Conservation (phyloP, 2,888 invertebrate species). For the Oscheius myriophilus region DNA sequence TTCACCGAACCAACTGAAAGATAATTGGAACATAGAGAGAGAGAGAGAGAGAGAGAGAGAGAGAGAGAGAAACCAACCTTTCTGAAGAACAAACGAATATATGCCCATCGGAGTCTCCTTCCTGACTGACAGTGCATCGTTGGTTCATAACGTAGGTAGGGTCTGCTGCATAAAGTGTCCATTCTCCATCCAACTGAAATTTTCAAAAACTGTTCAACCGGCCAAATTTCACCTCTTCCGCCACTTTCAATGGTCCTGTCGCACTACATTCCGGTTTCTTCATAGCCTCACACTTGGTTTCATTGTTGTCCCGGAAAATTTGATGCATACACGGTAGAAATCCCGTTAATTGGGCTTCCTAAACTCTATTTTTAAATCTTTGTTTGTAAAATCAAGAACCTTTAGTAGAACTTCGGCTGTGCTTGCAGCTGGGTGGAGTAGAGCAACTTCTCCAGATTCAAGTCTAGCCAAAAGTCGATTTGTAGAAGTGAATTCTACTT, state of each 20-base stretch:
- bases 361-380: background rate
- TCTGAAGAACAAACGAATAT: constrained; percentile 41
- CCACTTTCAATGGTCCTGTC: constrained; percentile 27
- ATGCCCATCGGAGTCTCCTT: constrained; percentile 33
- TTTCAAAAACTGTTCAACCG: background rate
- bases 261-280: constrained; percentile 36
- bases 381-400: background rate
- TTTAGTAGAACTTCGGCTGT: constrained; percentile 36
- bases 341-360: constrained; percentile 52
- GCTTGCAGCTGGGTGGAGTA: constrained; percentile 45
- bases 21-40: too few species aligned
- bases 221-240: constrained; percentile 37
- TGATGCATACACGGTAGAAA: constrained; percentile 43
- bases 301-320: background rate
- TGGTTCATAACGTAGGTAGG: constrained; percentile 52
- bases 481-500: constrained; percentile 40
- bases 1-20: constrained; percentile 50
- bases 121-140: constrained; percentile 43
- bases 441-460: constrained; percentile 32
- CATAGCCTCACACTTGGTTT: constrained; percentile 13
- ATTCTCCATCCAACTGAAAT: constrained; percentile 52
- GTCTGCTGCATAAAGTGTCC: constrained; percentile 53
- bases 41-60: background rate
- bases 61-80: constrained; percentile 16
- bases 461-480: constrained; percentile 43